Evolutionary conservation across 2,888 invertebrate genomes (phyloP).

Genomic region (Drosophila bunnanda): DNA sequence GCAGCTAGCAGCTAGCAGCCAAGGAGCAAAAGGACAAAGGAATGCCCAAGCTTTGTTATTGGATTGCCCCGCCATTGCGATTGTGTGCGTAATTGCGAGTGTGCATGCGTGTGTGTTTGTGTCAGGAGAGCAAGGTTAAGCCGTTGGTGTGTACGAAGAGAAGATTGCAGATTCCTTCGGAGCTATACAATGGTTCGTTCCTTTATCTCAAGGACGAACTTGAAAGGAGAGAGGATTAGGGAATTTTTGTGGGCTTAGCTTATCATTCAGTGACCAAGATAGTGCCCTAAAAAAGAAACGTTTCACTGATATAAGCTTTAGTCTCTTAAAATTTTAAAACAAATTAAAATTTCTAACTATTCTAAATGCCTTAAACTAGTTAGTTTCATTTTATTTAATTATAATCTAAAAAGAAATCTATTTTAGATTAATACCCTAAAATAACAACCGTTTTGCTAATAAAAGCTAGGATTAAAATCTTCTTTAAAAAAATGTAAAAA

Average conservation of each 20-base stretch:
- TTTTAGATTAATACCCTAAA: too few species aligned
- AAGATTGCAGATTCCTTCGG: slow-evolving; percentile 47
- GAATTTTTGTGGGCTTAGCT: not conserved
- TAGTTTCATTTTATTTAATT: not conserved
- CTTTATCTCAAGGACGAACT: slow-evolving; percentile 9
- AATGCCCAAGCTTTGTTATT: slow-evolving; percentile 53
- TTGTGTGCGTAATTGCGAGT: slow-evolving; percentile 30
- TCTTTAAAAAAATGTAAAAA: too few species aligned
- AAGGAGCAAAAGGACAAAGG: slow-evolving; percentile 49
- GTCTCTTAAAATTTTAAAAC: too few species aligned
- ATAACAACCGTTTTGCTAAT: too few species aligned
- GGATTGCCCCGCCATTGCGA: slow-evolving; percentile 20
- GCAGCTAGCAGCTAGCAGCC: slow-evolving; percentile 21
- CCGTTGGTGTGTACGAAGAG: slow-evolving; percentile 50
- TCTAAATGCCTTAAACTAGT: not conserved
- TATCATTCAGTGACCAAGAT: not conserved
- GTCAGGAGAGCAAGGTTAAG: slow-evolving; percentile 65
- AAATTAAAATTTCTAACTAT: too few species aligned
- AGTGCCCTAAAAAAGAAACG: not conserved
- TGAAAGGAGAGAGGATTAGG: not conserved
- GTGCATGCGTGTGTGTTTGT: slow-evolving; percentile 10
- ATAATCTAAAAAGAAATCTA: too few species aligned
- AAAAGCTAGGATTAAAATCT: too few species aligned
- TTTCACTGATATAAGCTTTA: too few species aligned
- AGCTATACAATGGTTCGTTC: slow-evolving; percentile 3